These are phyloP conservation scores for Alouatta palliata DNA, from an alignment of 2,113 vertebrate species.

Conservation along the genomic window DNA sequence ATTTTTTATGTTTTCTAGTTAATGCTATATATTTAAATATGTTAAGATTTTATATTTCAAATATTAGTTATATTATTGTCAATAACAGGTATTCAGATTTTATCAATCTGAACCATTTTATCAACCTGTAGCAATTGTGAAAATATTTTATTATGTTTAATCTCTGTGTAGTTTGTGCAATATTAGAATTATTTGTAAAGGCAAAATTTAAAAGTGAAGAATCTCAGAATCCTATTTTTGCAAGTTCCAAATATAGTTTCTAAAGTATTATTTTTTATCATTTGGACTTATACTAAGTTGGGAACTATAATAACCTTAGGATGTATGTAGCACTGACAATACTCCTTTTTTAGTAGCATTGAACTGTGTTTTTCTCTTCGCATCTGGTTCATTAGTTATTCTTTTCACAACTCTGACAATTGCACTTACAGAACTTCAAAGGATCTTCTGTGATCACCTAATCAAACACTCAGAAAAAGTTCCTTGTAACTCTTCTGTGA, in stretches of 20 bases:
- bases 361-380: neutral
- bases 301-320: neutral
- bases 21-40: neutral
- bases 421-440: neutral
- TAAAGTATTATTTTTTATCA: neutral
- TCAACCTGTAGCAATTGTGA: neutral
- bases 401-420: neutral
- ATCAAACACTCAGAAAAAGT: neutral
- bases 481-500: neutral
- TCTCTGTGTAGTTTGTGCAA: accelerated
- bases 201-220: neutral
- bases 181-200: neutral
- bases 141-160: neutral
- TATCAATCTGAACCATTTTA: too few species aligned
- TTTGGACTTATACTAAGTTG: neutral
- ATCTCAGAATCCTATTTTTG: neutral
- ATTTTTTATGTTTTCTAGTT: neutral
- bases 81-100: neutral
- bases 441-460: neutral
- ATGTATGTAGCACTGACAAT: neutral
- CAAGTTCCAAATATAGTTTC: neutral
- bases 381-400: neutral
- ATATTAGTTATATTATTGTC: neutral
- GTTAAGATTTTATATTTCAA: neutral
- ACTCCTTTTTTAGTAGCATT: neutral